Conservation (phyloP, 2,797 vertebrate species). For the Eospalax fontanierii region DNA sequence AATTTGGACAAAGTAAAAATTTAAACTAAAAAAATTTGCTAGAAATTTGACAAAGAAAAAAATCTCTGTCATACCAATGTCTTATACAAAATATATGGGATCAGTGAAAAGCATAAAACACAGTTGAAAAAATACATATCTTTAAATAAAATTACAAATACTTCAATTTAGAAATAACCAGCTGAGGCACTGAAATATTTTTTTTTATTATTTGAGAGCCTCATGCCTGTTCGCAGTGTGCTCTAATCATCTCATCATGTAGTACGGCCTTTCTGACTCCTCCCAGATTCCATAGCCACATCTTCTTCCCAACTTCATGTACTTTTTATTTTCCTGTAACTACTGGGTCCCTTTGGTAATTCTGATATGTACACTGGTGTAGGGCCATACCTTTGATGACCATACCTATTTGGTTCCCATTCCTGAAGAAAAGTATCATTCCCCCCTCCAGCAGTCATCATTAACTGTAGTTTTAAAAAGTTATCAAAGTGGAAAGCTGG, state of each 20-base stretch:
- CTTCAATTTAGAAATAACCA: neutral
- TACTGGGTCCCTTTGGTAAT: neutral
- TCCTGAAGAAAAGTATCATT: neutral
- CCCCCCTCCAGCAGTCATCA: too few species aligned
- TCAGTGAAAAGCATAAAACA: neutral
- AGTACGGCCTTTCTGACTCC: neutral
- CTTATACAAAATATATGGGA: neutral
- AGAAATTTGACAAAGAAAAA: neutral
- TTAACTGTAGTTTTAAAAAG: neutral
- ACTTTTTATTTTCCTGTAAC: neutral
- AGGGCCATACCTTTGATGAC: too few species aligned
- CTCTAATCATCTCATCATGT: neutral
- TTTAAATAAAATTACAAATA: conserved; percentile 6
- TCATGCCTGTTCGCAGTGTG: too few species aligned
- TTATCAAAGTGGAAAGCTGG: neutral
- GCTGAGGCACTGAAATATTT: neutral
- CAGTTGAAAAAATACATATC: neutral
- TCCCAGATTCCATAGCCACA: neutral
- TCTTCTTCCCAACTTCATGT: neutral
- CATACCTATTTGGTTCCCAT: neutral
- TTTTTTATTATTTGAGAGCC: neutral
- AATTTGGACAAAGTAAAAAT: neutral
- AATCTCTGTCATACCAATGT: neutral
- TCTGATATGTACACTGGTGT: neutral
- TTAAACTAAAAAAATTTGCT: neutral